A percentile compares a stretch with the other conserved stretches of the same genome.
phyloP scores from a whole-genome alignment of 2,797 vertebrate genomes.

The Melanotaenia boesemani region DNA sequence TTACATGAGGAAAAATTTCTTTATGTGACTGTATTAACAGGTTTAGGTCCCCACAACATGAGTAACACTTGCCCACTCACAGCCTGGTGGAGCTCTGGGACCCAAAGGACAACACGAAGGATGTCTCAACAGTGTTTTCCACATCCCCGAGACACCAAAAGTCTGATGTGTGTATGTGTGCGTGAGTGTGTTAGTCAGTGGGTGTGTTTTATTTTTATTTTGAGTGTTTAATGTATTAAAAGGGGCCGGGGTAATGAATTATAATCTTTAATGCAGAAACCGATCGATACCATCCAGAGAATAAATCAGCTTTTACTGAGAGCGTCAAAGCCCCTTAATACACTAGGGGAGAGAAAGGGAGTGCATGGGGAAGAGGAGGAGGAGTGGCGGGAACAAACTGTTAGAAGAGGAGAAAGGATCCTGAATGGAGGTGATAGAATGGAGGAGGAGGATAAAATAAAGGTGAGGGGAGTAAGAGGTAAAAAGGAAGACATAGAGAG shows the following conservation, averaged over 20 bases:
- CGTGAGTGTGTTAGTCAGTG: conserved; percentile 36
- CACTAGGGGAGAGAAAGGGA: conserved; percentile 81
- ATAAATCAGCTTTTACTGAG: conserved; percentile 92
- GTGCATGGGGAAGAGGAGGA: conserved; percentile 41
- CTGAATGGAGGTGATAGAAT: conserved; percentile 32
- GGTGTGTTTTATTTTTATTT: conserved; percentile 88
- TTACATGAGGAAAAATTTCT: neutral
- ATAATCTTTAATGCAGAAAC: conserved; percentile 90
- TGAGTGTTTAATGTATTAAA: conserved; percentile 91
- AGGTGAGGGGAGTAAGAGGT: conserved; percentile 19
- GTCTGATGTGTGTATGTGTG: conserved; percentile 52
- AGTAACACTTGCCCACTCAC: conserved; percentile 15
- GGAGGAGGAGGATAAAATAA: conserved; percentile 60
- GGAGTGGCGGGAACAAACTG: conserved; percentile 55
- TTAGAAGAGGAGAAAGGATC: conserved; percentile 52
- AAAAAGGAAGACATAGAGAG: conserved; percentile 33
- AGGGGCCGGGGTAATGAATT: conserved; percentile 88
- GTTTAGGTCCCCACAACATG: neutral
- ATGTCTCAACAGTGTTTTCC: conserved; percentile 72
- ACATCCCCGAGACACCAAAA: conserved; percentile 52
- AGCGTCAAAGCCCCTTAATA: conserved; percentile 87
- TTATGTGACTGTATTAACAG: neutral
- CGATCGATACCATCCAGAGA: conserved; percentile 87
- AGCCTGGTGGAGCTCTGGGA: conserved; percentile 43
- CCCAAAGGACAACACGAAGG: conserved; percentile 40